Conservation (phyloP, 2,888 invertebrate species). For the Standfussiana lucernea region DNA sequence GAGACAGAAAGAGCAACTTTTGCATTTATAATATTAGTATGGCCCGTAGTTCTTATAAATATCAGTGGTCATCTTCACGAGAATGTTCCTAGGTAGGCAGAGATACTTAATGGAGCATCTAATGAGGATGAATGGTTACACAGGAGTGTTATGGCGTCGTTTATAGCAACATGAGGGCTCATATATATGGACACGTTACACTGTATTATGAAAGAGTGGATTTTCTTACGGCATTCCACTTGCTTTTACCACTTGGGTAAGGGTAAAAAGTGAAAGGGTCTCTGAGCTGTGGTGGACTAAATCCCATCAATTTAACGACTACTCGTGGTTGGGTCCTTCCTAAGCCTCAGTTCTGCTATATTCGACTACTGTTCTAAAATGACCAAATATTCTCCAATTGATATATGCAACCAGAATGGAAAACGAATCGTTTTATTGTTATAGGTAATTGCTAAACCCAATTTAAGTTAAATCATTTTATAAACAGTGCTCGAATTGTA, state of each 20-base stretch:
- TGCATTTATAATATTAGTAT: not conserved
- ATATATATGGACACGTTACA: conserved; percentile 38
- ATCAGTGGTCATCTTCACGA: conserved; percentile 12
- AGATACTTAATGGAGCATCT: conserved; percentile 45
- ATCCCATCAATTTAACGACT: not conserved
- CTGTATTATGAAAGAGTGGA: conserved; percentile 41
- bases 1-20: not conserved
- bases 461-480: not conserved
- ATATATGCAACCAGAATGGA: not conserved
- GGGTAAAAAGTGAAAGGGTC: not conserved
- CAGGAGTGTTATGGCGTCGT: conserved; percentile 52
- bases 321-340: not conserved
- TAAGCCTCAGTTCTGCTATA: not conserved
- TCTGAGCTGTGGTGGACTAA: not conserved
- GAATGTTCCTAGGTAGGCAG: conserved; percentile 3
- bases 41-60: conserved; percentile 16
- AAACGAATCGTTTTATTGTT: not conserved
- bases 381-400: not conserved
- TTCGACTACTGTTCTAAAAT: too few relatives aligned
- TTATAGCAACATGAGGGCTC: conserved; percentile 45
- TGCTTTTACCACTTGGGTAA: conserved; percentile 9
- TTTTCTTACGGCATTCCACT: conserved; percentile 8
- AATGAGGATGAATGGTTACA: conserved; percentile 52
- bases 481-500: not conserved
- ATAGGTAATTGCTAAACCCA: not conserved